Base-by-base conservation (phyloP, 2,113 vertebrate genomes). In the Pseudorhombus dupliciocellatus region DNA sequence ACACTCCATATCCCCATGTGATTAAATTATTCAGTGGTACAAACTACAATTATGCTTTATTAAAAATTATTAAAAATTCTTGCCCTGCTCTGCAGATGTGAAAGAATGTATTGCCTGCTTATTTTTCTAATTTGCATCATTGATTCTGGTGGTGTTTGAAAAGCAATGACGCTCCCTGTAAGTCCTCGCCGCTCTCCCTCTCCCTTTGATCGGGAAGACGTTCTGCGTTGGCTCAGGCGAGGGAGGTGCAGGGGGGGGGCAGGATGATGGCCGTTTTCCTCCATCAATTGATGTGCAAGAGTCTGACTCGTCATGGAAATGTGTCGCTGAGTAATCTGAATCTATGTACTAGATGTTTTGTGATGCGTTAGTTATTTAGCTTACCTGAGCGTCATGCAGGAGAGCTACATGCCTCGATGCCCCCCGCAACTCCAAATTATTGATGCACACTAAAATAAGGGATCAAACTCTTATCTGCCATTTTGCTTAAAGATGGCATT, bases 11-110 rank as follows among this genome's bases (percentile, higher is more conserved):
- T 94, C 94, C 95, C 89, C 93, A 93, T 94, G 94, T 95, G 94
- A 96, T 98, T 98, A 96, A 97, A 98, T 98, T 99, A 98, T 98
- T 97, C 96, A 96, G 93, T 87, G 93, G 93, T 97, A 98, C 96
- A 97, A 97, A 97, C 96, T 96, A 96, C 95, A 98, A 98, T 98
- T 96, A 97, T 95, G 95, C 95, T 97, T 98, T 98, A 98, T 99
- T 98, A 98, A 97, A 97, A 98, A 98, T 96, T 96, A 98, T 97
- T 95, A 95, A 94, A 97, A 97, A 97, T 94, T 95, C 95, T 96
- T 94, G 93, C 92, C 79, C 92, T 93, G 93, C 93, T 95, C 93
- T 92, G 94, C 95, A 95, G 94, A 97, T 96, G 96, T 95, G 94
- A 96, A 97, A 96, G 94, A 97, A 98, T 97, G 94, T 97, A 97